Evolutionary conservation across 2,113 vertebrate genomes (phyloP).

Genomic region (Rhinopomastus cyanomelas): DNA sequence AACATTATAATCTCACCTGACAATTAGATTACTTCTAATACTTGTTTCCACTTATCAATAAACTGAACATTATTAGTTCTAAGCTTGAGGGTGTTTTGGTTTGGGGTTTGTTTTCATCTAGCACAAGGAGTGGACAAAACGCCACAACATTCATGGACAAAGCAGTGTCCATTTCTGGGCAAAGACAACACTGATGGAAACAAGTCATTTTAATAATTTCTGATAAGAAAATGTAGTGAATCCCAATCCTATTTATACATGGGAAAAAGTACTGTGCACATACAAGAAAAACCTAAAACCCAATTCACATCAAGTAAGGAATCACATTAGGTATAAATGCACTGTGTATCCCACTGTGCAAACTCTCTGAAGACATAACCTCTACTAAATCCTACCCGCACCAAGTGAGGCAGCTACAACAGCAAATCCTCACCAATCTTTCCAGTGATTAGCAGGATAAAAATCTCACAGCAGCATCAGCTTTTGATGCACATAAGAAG

Average conservation of each 20-base stretch:
- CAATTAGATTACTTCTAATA: not conserved
- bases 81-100: fast-evolving
- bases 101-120: not conserved
- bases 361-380: not conserved
- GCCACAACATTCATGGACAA: not conserved
- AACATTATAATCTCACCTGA: not conserved
- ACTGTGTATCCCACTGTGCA: not conserved
- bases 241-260: not conserved
- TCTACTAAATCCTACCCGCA: not conserved
- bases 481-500: not conserved
- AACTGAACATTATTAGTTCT: not conserved
- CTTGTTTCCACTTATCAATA: not conserved
- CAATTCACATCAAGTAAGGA: not conserved
- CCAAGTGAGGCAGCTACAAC: not conserved
- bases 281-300: not conserved
- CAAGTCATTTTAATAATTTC: not conserved
- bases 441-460: conserved; percentile 29
- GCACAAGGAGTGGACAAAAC: not conserved
- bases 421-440: conserved; percentile 25
- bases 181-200: not conserved
- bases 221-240: not conserved
- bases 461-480: not conserved
- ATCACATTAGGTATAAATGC: not conserved
- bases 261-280: not conserved
- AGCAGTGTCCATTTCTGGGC: not conserved